Percentiles rank a stretch among this genome's conserved stretches.
These are phyloP conservation scores for Psammodynastes pulverulentus DNA, from an alignment of 2,113 vertebrate species.

Conservation along the genomic window DNA sequence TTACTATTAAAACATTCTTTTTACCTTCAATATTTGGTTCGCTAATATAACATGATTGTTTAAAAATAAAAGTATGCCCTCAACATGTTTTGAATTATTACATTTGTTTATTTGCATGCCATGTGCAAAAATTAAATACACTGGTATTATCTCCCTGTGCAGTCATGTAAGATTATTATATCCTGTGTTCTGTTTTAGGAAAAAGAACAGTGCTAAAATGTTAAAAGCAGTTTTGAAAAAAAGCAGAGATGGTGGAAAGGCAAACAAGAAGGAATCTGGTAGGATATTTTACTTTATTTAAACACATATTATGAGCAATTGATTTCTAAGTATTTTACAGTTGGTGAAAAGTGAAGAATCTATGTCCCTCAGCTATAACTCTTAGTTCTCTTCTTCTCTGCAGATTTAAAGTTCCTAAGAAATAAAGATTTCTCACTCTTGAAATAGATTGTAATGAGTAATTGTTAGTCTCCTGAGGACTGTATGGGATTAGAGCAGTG, in stretches of 20 bases:
- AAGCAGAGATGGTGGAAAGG: conserved; percentile 91
- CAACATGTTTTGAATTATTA: background rate
- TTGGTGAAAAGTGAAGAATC: background rate
- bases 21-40: conserved; percentile 36
- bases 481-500: background rate
- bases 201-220: conserved; percentile 72
- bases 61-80: conserved; percentile 29
- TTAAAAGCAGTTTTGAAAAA: conserved; percentile 97
- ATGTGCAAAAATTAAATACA: background rate
- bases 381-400: background rate
- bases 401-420: background rate
- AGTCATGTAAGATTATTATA: conserved; percentile 36
- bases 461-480: background rate
- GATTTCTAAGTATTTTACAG: background rate
- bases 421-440: background rate
- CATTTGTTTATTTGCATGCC: background rate
- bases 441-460: background rate
- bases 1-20: conserved; percentile 67
- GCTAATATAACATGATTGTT: background rate
- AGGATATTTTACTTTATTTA: conserved; percentile 52
- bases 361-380: background rate
- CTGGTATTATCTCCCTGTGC: background rate
- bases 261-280: conserved; percentile 90
- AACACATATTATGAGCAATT: background rate
- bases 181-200: conserved; percentile 53